Evolutionary conservation across 2,797 vertebrate species (phyloP).

Genomic region (Propithecus deckenii): DNA sequence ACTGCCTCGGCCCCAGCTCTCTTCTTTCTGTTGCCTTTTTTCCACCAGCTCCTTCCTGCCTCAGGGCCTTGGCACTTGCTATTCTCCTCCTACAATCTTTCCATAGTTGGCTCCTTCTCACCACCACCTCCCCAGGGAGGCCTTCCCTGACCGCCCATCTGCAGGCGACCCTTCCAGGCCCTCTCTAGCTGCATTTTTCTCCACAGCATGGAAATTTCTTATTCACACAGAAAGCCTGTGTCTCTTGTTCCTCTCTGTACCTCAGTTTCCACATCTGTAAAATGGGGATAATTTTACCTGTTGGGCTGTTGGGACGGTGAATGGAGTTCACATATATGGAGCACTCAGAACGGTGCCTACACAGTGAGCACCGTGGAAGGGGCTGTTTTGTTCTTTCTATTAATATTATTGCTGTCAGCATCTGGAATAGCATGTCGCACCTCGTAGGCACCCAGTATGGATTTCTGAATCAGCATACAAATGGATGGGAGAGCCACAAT

Average conservation of each 20-base stretch:
- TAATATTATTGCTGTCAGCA: too few relatives aligned
- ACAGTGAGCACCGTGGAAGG: not conserved
- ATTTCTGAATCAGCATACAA: not conserved
- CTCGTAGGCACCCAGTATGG: not conserved
- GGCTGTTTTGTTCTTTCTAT: not conserved
- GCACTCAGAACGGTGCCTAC: not conserved
- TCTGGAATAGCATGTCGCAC: accelerated
- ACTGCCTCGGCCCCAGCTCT: accelerated
- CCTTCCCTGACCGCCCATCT: accelerated
- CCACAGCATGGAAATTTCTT: not conserved
- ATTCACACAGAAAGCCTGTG: not conserved
- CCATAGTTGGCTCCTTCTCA: too few relatives aligned
- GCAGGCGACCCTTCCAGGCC: accelerated
- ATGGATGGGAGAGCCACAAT: not conserved
- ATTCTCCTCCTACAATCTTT: not conserved
- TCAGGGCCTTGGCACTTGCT: not conserved
- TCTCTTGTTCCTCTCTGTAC: not conserved
- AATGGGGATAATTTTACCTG: not conserved
- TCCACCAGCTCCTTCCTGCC: not conserved
- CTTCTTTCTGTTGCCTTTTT: not conserved
- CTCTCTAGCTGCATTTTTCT: not conserved
- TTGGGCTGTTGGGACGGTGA: not conserved
- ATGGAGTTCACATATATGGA: accelerated
- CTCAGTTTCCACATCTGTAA: constrained; percentile 22
- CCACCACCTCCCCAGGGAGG: not conserved